These are phyloP conservation scores for Sula dactylatra DNA, from an alignment of 2,113 vertebrate genomes.

Conservation along the genomic window DNA sequence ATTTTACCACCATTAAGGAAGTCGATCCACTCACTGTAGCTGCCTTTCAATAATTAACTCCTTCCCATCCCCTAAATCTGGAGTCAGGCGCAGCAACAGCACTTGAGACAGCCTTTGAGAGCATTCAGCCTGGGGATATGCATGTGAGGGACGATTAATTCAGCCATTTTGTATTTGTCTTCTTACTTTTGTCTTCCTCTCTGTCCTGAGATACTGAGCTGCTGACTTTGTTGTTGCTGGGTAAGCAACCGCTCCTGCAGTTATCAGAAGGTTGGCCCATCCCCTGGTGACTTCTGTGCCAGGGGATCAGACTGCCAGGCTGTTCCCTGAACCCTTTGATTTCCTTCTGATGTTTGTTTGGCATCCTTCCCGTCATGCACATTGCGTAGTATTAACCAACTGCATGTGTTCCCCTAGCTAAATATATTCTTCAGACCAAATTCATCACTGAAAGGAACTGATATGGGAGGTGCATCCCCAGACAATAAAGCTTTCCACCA, in stretches of 20 bases:
- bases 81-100: not conserved
- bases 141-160: not conserved
- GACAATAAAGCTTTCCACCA: not conserved
- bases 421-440: not conserved
- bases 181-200: not conserved
- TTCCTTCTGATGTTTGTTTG: not conserved
- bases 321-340: rapidly evolving
- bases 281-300: not conserved
- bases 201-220: not conserved
- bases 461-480: not conserved
- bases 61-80: not conserved
- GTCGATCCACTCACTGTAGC: not conserved
- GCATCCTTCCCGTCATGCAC: not conserved
- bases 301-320: not conserved
- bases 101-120: not conserved
- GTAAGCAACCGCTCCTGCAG: not conserved
- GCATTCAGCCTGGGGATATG: not conserved
- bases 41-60: conserved; percentile 31
- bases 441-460: not conserved
- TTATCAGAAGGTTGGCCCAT: not conserved
- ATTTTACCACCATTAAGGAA: conserved; percentile 41
- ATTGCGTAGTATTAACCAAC: rapidly evolving
- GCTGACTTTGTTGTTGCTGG: not conserved
- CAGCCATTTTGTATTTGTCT: not conserved
- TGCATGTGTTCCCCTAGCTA: not conserved